phyloP scores from a whole-genome alignment of 2,888 invertebrate genomes.

The Caenorhabditis imperialis region DNA sequence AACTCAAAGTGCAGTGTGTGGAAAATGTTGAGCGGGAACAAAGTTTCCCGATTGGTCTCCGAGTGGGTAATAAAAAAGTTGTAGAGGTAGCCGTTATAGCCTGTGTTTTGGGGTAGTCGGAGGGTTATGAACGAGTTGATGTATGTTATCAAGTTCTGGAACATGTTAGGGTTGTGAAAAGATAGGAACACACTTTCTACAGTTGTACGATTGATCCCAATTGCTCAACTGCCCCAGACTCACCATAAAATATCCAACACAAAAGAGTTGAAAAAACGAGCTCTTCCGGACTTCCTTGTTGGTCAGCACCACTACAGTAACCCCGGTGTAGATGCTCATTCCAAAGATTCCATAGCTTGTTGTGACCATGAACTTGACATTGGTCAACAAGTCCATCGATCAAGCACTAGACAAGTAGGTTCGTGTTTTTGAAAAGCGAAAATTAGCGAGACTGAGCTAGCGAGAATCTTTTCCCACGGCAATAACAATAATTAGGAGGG shows the following conservation, averaged over 20 bases:
- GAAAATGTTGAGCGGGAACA: conserved; percentile 7
- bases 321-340: conserved; percentile 11
- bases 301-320: neutral
- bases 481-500: too few relatives aligned
- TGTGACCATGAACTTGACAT: conserved; percentile 12
- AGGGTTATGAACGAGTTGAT: conserved; percentile 23
- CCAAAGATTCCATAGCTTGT: conserved; percentile 16
- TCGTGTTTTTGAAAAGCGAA: too few relatives aligned
- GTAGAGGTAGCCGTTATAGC: conserved; percentile 1
- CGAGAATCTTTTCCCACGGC: too few relatives aligned
- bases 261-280: conserved; percentile 18
- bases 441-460: too few relatives aligned
- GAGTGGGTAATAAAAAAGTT: conserved; percentile 6
- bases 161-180: too few relatives aligned
- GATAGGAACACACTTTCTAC: too few relatives aligned
- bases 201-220: neutral
- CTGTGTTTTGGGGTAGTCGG: conserved; percentile 19
- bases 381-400: conserved; percentile 16
- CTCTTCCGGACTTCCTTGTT: neutral
- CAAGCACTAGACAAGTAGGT: too few relatives aligned
- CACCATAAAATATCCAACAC: conserved; percentile 21
- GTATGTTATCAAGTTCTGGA: conserved; percentile 23
- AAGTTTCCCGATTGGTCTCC: neutral
- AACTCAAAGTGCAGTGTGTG: conserved; percentile 30
- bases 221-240: neutral